phyloP scores from a whole-genome alignment of 1,140 invertebrate genomes.

The Drosophila nannoptera region DNA sequence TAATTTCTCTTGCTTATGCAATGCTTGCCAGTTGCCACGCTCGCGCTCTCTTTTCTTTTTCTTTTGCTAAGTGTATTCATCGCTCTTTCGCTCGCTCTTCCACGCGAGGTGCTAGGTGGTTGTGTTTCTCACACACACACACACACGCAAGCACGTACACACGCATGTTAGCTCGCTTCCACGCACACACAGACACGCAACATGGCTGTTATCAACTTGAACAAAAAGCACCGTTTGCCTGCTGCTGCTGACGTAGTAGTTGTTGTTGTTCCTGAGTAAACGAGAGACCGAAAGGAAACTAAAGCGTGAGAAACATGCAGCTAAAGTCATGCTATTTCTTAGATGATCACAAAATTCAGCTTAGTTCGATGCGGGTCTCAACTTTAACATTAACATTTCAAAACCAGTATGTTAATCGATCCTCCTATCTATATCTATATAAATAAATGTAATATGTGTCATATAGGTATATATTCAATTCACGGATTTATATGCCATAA shows the following conservation, averaged over 20 bases:
- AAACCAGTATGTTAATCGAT: too few species aligned
- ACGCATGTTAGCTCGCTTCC: constrained; percentile 21
- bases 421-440: too few species aligned
- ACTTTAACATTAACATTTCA: too few species aligned
- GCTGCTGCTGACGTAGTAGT: constrained; percentile 5
- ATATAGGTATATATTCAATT: too few species aligned
- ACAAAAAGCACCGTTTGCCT: constrained; percentile 61
- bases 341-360: background rate
- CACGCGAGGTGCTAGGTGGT: constrained; percentile 42
- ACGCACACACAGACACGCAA: constrained; percentile 41
- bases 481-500: background rate
- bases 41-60: background rate
- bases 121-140: constrained; percentile 31
- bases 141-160: constrained; percentile 1
- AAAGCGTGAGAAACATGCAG: background rate
- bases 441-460: too few species aligned
- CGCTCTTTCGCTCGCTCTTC: constrained; percentile 35
- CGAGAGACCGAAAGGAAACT: constrained; percentile 16
- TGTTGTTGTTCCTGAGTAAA: constrained; percentile 22
- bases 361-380: background rate
- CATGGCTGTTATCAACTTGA: constrained; percentile 74
- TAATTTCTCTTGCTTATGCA: too few species aligned
- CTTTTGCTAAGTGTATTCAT: constrained; percentile 33
- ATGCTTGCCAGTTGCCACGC: background rate
- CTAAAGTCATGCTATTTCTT: background rate